These are phyloP conservation scores for Mactromeris polynyma DNA, from an alignment of 2,888 invertebrate genomes.

Conservation along the genomic window DNA sequence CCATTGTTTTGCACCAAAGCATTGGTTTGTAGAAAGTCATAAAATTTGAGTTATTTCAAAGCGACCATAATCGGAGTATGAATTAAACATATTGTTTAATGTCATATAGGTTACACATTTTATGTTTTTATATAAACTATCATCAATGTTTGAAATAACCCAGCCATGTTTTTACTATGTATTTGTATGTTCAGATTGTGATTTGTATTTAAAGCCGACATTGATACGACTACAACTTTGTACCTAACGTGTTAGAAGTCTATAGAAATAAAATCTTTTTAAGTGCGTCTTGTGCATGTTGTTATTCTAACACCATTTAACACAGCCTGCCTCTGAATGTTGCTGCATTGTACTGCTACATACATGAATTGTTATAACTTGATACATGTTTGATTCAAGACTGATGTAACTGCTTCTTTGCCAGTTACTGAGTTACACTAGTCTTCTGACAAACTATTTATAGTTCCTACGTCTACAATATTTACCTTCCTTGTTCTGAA, in stretches of 20 bases:
- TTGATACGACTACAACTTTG: background rate
- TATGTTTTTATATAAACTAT: background rate
- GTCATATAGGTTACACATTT: background rate
- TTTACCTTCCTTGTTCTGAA: too few relatives aligned
- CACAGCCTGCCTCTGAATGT: background rate
- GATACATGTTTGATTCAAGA: too few relatives aligned
- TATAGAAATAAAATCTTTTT: conserved; percentile 41
- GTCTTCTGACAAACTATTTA: too few relatives aligned
- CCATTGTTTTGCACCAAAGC: too few relatives aligned
- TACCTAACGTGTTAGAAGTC: conserved; percentile 36
- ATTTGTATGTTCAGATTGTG: background rate
- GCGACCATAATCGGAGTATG: background rate
- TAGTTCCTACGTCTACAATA: too few relatives aligned
- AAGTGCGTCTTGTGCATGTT: conserved; percentile 41
- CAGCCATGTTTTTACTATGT: background rate
- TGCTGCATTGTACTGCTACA: background rate
- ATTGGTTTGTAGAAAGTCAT: too few relatives aligned
- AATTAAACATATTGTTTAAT: background rate
- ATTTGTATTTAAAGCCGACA: background rate
- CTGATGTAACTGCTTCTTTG: too few relatives aligned
- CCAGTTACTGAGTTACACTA: too few relatives aligned
- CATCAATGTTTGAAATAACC: background rate
- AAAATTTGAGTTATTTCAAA: too few relatives aligned
- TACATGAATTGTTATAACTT: too few relatives aligned
- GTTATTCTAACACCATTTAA: conserved; percentile 22